Evolutionary conservation across 2,113 vertebrate species (phyloP), one percentile per base, ranked within the genome.

Genomic region (Fulica atra): DNA sequence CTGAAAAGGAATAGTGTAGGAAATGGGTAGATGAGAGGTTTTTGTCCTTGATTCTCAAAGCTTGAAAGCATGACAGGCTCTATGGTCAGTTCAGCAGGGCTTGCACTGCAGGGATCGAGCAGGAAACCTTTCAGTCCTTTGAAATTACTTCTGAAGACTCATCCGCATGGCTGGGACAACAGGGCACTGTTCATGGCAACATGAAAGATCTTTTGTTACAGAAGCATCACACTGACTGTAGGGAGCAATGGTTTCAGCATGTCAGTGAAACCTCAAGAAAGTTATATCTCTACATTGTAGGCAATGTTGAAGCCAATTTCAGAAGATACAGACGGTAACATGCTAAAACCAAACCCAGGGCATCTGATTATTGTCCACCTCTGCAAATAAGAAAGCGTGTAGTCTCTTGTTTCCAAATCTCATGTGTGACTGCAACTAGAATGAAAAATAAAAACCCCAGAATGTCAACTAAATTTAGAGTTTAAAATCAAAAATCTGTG

Each of bases 331-430:
- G 29, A 17, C 13, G 26, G 24, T 10, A 40, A 42, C 42, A 65
- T 0, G 0, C 16, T 70, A 23, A 69, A 17, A 89, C 2, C 10
- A 61, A 65, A 69, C 6, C 13, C 8, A 18, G 7, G 25, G 11
- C 0, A 2, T 29, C 26, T 1, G 6, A 3, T 44, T 59, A 20
- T 63, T 16, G 2, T 16, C 11, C 42, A 54, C 4, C 3, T 66
- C n/a, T 71, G 16, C 19, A 79, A 74, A 61, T 3, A 81, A 16
- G 4, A 13, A 12, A 16, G 8, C 15, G 11, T 10, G 11, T 28
- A 29, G 36, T 21, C 14, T 48, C 88, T 66, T 25, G 11, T 10
- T 5, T 29, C 29, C 36, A 74, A 17, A 42, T 2, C 5, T 59
- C 10, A 8, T 10, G 7, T 46, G n/a, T n/a, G 7, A 69, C 36